Evolutionary conservation across 1,140 invertebrate genomes (phyloP).

Genomic region (Zaprionus camerounensis): DNA sequence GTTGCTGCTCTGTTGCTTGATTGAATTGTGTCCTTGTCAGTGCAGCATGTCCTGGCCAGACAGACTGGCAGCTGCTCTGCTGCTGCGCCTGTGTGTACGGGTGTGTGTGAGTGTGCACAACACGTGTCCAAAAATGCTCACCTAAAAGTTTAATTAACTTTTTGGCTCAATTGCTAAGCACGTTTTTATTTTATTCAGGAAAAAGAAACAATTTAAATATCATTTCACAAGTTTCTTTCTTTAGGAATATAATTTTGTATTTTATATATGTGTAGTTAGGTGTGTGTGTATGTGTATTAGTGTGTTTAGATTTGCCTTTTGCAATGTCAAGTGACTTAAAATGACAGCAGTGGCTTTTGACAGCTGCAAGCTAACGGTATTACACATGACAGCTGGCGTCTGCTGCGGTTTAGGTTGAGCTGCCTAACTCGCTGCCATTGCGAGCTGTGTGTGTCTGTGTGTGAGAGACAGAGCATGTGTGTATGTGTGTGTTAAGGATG

Average conservation of each 20-base stretch:
- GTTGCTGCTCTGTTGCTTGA: constrained; percentile 62
- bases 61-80: constrained; percentile 13
- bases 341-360: constrained; percentile 73
- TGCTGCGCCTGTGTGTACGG: constrained; percentile 7
- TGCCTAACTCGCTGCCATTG: constrained; percentile 14
- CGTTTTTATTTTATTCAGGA: constrained; percentile 2
- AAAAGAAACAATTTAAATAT: neutral
- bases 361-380: constrained; percentile 73
- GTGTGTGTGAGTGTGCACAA: constrained; percentile 10
- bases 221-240: neutral
- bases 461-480: neutral
- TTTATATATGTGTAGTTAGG: too few species aligned
- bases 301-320: constrained; percentile 33
- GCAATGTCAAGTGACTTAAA: constrained; percentile 72
- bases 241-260: constrained; percentile 28
- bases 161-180: constrained; percentile 69
- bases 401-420: constrained; percentile 74
- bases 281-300: neutral
- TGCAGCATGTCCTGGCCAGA: constrained; percentile 53
- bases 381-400: constrained; percentile 78
- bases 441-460: neutral
- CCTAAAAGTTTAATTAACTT: constrained; percentile 77
- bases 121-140: constrained; percentile 14
- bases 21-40: constrained; percentile 79
- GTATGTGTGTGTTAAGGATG: constrained; percentile 32